A percentile compares a stretch with the other conserved stretches of the same genome.
These are phyloP conservation scores for Zaprionus nigranus DNA, from an alignment of 1,140 invertebrate species.

Conservation along the genomic window DNA sequence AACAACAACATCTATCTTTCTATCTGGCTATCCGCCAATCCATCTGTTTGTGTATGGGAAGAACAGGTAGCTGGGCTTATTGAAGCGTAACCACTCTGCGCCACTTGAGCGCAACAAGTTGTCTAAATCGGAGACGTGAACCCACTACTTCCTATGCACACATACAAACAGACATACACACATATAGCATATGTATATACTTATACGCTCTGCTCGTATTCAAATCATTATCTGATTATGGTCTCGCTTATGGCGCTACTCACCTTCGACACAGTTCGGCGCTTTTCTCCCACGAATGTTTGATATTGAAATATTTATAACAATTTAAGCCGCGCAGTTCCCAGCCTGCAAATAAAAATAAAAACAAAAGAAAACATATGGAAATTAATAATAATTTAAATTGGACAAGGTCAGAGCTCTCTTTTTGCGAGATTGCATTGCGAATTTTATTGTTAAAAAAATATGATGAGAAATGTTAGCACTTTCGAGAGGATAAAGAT, in stretches of 20 bases:
- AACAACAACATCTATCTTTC: constrained; percentile 9
- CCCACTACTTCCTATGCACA: constrained; percentile 54
- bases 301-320: constrained; percentile 98
- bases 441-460: neutral
- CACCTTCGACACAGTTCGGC: constrained; percentile 97
- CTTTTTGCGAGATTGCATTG: constrained; percentile 33
- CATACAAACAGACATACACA: neutral
- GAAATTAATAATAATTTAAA: constrained; percentile 24
- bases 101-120: constrained; percentile 37
- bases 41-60: constrained; percentile 43
- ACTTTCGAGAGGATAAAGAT: neutral
- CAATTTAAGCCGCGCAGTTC: constrained; percentile 95
- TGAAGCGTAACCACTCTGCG: constrained; percentile 58
- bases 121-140: constrained; percentile 25
- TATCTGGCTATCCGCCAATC: constrained; percentile 33
- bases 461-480: too few species aligned
- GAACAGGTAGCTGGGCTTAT: constrained; percentile 64
- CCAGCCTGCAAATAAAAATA: constrained; percentile 89
- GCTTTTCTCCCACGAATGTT: constrained; percentile 97
- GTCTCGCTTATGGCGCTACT: constrained; percentile 83
- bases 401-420: constrained; percentile 54
- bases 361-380: constrained; percentile 18
- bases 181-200: constrained; percentile 1
- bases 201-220: constrained; percentile 26
- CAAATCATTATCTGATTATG: constrained; percentile 70